Base-by-base conservation (phyloP, 2,797 vertebrate genomes). In the Mormyrus hasselquistii region DNA sequence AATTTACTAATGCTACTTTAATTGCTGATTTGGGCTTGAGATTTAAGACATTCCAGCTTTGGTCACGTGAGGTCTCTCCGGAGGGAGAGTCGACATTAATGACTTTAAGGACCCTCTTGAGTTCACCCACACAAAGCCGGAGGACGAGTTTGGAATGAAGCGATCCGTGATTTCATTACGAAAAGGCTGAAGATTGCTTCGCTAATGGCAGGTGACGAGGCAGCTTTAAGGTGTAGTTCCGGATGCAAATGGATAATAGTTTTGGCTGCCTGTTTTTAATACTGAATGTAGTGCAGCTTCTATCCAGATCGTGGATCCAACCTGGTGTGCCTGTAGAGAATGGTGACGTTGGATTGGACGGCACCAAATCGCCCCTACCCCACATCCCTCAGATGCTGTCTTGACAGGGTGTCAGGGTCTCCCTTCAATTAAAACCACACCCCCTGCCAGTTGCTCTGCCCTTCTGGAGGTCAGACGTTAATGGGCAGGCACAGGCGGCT, bases 111-210 rank as follows among this genome's bases (percentile, higher is more conserved):
- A 62, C 47, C 44, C 73, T 83, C 65, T 89, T 65, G 44, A 73
- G 38, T 87, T 86, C 47, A 34, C 25, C 62, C 16, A 25, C 85
- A 87, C 65, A 87, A 87, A 57, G 65, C 59, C 19, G 22, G 41
- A 79, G 49, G 22, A 44, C 62, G 0, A 44, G 47, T 57, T 57
- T 34, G 49, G 87, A 89, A 89, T 87, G 3, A 89, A 87, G 65
- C 49, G 82, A 89, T 62, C 85, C 49, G 10, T 87, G 85, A 89
- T 87, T 57, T 87, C 29, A 87, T 89, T 89, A 87, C 14, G 52
- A 47, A n/a, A 44, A 3, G n/a, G 41, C 29, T 49, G 65, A 16
- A 47, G 59, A n/a, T 86, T 86, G 82, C 41, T 44, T 76, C 25
- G 34, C 83, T 89, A 89, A 76, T 87, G 65, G 89, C 41, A 65